phyloP scores from a whole-genome alignment of 2,113 vertebrate genomes.

The Oncorhynchus kisutch region DNA sequence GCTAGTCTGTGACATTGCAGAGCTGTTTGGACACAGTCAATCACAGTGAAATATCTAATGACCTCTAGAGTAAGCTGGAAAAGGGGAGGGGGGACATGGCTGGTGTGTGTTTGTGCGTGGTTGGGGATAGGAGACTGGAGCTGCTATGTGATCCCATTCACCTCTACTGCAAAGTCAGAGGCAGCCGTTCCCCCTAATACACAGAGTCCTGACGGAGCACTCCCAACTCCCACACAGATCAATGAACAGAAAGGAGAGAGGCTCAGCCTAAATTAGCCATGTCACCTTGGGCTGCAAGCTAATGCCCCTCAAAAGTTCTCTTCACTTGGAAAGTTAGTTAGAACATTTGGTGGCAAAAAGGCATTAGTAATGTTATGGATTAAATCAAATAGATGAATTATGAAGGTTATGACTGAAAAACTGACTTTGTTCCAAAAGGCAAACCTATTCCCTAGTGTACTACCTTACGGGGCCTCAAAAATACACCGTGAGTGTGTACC shows the following conservation, averaged over 20 bases:
- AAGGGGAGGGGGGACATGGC: background rate
- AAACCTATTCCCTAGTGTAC: no score
- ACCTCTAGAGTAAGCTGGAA: background rate
- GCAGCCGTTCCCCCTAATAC: background rate
- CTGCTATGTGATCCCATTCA: conserved; percentile 4
- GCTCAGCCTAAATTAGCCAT: background rate
- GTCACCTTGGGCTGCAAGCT: background rate
- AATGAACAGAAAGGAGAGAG: background rate
- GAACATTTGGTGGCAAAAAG: background rate
- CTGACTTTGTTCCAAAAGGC: no score
- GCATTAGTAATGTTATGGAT: background rate
- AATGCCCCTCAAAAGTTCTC: background rate
- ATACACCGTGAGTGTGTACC: background rate
- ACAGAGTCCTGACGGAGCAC: background rate
- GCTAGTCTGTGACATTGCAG: conserved; percentile 7
- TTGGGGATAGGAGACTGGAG: background rate
- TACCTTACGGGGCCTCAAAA: no score
- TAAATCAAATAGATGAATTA: background rate
- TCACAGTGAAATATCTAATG: background rate
- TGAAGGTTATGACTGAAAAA: background rate
- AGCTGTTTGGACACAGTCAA: conserved; percentile 1
- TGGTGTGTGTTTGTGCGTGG: no score
- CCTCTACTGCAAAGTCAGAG: conserved; percentile 35
- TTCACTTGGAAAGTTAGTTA: background rate
- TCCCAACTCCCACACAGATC: conserved; percentile 11